These are phyloP conservation scores for Ophraella communa DNA, from an alignment of 2,888 invertebrate genomes.

Conservation along the genomic window DNA sequence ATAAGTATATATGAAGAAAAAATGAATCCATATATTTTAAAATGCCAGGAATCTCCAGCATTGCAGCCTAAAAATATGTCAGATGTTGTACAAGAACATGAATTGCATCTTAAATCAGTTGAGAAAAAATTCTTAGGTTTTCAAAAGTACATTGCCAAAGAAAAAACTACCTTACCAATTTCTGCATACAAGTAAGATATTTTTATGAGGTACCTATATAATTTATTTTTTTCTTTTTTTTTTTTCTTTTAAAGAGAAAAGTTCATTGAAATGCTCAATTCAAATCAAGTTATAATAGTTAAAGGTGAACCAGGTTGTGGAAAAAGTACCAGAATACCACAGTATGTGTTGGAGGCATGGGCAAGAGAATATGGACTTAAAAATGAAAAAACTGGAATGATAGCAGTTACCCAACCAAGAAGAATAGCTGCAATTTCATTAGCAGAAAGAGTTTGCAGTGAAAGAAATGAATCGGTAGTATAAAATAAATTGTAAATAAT, in stretches of 20 bases:
- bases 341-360: constrained; percentile 66
- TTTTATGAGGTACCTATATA: too few species aligned
- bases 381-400: constrained; percentile 62
- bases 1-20: constrained; percentile 45
- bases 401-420: constrained; percentile 72
- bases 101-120: constrained; percentile 19
- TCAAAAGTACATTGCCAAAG: constrained; percentile 48
- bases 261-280: constrained; percentile 63
- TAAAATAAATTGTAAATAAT: background rate
- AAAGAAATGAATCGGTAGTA: constrained; percentile 66
- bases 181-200: constrained; percentile 55
- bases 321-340: constrained; percentile 75
- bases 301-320: constrained; percentile 78
- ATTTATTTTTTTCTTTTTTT: too few species aligned
- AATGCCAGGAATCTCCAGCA: constrained; percentile 13
- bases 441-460: constrained; percentile 69
- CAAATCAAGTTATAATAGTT: constrained; percentile 66
- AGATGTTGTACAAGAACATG: constrained; percentile 15
- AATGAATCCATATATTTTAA: constrained; percentile 40
- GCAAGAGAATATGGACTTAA: constrained; percentile 47
- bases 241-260: constrained; percentile 51
- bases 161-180: constrained; percentile 55
- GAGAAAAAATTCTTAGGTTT: constrained; percentile 36
- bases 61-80: background rate
- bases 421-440: constrained; percentile 73